Evolutionary conservation across 2,113 vertebrate genomes (phyloP), one percentile per base, ranked within the genome.

Genomic region (Equus quagga): DNA sequence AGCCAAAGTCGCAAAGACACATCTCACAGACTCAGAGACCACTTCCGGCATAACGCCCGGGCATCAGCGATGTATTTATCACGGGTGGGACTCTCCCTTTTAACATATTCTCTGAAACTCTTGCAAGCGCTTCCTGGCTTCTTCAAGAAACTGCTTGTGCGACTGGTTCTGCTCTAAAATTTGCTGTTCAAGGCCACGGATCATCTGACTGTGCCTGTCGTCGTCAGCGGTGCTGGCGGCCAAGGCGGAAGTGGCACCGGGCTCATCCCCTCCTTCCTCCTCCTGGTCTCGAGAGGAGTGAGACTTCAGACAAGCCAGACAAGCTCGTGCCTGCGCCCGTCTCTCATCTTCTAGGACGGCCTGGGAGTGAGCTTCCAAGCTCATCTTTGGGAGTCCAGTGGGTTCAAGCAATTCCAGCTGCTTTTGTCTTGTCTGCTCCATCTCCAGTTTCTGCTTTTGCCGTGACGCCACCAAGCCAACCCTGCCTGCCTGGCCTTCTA

Each of bases 61-160:
- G 5, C 12, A 46, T 10, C 54, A n/a, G 64, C 0, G 75, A 18
- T 94, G 89, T 64, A 91, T 97, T 94, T 41, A 33, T 26, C 14
- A 0, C 0, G 28, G 58, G 70, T 5, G 44, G 54, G 76, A 14
- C 65, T 12, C 41, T 11, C 0, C 10, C 56, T 4, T 33, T 72
- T 56, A 92, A 33, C 92, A 76, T 6, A 36, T 3, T 8, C 36
- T 95, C 94, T 97, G 98, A 49, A 98, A 97, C 89, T 96, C 97
- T 7, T n/a, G 83, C 94, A 97, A 80, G 87, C 90, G 89, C 15
- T 87, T 94, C 95, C 97, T 82, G 97, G 97, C 87, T 44, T 96
- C 95, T 36, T 97, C 80, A 5, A 98, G 95, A 84, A 97, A 97
- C 75, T 95, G 92, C 94, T 92, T 56, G 87, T 97, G 97, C 65